Base-by-base conservation (phyloP, 2,888 invertebrate species). In the Archips xylosteana region DNA sequence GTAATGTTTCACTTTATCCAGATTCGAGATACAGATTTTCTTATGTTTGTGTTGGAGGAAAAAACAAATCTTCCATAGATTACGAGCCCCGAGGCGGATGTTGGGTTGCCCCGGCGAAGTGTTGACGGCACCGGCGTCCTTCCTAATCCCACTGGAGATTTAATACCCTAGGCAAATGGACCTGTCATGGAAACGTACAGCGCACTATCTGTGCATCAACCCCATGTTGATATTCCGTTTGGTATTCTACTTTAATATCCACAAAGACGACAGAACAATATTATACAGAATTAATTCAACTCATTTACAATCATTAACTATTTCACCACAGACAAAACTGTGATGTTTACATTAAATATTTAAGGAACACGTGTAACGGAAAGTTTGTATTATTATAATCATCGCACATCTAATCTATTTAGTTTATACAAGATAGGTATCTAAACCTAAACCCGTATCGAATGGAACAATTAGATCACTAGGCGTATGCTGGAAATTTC, bases 141-240 rank as follows among this genome's bases (percentile, higher is more conserved):
- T 70, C 74, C 70, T 85, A 83, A 85, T 83, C 84, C 84, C 80
- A 76, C 59, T 63, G 75, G 81, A 83, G 81, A 85, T 85, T 84
- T 85, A 84, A 81, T 78, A 77, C 78, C 78, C 75, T 80, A 85
- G 83, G 86, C 85, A 85, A 86, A 87, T 85, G 82, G 80, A 75
- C 51, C 57, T 69, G 74, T 73, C 75, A 71, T 59, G 70, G 70
- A 57, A 78, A 73, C 74, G 67, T 64, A 70, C 60, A 51, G 54
- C 57, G 71, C 66, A 54, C 70, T 69, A 65, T 71, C 51, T 51
- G 57, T 63, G 66, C 32, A 42, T 39, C 15, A 45, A 4, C 45
- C 39, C 59, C 42, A 32, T 32, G 51, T 54, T 62, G 36, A 32
- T 49, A 70, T 57, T 63, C 54, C 63, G 63, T 57, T 71, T 65